Evolutionary conservation across 2,888 invertebrate species (phyloP).

Genomic region (Electrophaes corylata): DNA sequence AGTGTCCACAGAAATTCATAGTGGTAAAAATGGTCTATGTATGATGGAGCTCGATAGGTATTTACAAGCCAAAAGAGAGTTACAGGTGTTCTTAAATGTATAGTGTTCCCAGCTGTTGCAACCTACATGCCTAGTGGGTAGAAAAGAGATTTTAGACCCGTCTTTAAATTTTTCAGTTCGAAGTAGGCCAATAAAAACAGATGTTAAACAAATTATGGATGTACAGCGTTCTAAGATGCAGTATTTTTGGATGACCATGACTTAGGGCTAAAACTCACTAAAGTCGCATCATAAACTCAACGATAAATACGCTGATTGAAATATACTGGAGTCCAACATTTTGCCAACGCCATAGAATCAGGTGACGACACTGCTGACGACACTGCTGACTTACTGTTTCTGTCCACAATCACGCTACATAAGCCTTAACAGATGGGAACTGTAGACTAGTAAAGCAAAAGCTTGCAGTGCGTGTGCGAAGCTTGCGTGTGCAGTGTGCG

Average conservation of each 20-base stretch:
- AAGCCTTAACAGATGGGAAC: constrained; percentile 5
- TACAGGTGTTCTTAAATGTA: too few species aligned
- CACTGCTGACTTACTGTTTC: too few species aligned
- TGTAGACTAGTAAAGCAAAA: constrained; percentile 36
- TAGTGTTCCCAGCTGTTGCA: neutral
- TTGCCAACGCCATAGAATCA: neutral
- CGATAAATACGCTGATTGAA: neutral
- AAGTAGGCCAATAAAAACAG: too few species aligned
- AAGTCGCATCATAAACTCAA: neutral
- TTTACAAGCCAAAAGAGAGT: neutral
- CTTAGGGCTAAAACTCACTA: neutral
- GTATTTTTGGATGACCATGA: neutral
- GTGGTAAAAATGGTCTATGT: too few species aligned
- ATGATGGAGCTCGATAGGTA: neutral
- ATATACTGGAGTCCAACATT: too few species aligned
- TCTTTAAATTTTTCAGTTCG: too few species aligned
- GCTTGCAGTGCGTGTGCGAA: constrained; percentile 54
- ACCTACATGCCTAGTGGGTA: neutral
- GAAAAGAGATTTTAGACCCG: too few species aligned
- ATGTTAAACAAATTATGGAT: neutral
- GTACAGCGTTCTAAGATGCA: neutral
- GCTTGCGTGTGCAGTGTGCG: constrained; percentile 47
- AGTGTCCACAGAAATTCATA: too few species aligned
- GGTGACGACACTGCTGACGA: too few species aligned
- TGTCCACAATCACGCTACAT: too few species aligned